Conservation (phyloP, 2,888 invertebrate species). For the Ornithoptera alexandrae region DNA sequence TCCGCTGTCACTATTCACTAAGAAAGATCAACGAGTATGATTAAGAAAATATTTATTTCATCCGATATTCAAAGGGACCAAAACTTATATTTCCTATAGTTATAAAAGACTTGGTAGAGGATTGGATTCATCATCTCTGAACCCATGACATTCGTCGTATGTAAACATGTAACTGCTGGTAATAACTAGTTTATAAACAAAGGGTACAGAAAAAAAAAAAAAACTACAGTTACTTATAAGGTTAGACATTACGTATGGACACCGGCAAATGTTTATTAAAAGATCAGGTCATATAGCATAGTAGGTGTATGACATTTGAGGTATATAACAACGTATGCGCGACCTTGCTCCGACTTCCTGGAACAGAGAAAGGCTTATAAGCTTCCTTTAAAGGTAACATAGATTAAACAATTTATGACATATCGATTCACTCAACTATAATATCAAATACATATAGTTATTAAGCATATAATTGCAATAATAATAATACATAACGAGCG, state of each 20-base stretch:
- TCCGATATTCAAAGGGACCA: too few species aligned
- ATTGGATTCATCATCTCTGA: too few species aligned
- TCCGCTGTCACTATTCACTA: too few species aligned
- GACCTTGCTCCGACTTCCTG: conserved; percentile 39
- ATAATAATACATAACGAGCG: neutral
- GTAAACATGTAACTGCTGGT: too few species aligned
- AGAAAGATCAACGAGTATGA: too few species aligned
- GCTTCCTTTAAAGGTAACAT: conserved; percentile 27
- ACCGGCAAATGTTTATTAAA: conserved; percentile 16
- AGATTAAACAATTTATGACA: conserved; percentile 1
- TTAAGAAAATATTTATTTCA: too few species aligned
- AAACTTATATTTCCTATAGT: too few species aligned
- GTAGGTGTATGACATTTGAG: conserved; percentile 32
- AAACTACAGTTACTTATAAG: neutral
- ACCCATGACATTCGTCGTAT: too few species aligned
- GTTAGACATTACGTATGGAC: conserved; percentile 8
- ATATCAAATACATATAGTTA: neutral
- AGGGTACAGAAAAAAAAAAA: too few species aligned
- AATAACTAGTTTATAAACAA: too few species aligned
- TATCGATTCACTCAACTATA: neutral
- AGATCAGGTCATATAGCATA: conserved; percentile 22
- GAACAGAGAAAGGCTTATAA: conserved; percentile 37
- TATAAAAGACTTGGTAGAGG: too few species aligned
- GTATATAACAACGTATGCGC: conserved; percentile 27
- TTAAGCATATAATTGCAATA: conserved; percentile 9